Evolutionary conservation across 2,113 vertebrate species (phyloP).

Genomic region (Leucopternis melanops): DNA sequence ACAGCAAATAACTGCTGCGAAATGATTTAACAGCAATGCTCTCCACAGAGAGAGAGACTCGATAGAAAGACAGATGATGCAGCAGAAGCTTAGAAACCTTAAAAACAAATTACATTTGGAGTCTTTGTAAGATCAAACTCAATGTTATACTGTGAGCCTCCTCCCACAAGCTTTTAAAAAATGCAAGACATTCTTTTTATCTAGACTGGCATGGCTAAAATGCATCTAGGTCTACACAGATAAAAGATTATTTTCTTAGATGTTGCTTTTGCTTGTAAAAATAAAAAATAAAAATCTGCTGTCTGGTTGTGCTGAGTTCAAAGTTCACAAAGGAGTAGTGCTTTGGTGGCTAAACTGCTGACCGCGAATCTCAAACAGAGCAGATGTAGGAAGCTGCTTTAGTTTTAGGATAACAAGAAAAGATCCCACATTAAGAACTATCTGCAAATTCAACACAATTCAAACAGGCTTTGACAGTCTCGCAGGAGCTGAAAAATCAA

Average conservation of each 20-base stretch:
- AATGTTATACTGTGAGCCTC: not conserved
- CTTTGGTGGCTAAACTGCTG: not conserved
- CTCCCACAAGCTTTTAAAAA: conserved; percentile 55
- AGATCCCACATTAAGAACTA: not conserved
- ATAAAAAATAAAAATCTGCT: not conserved
- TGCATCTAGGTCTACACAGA: not conserved
- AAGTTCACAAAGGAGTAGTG: not conserved
- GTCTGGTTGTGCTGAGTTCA: not conserved
- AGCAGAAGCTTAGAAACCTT: not conserved
- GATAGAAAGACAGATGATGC: not conserved
- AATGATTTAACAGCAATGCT: not conserved
- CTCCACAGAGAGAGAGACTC: not conserved
- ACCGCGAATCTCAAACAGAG: not conserved
- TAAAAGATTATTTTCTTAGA: conserved; percentile 33
- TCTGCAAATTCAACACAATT: not conserved
- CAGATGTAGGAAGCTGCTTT: not conserved
- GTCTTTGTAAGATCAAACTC: not conserved
- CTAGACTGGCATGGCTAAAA: conserved; percentile 39
- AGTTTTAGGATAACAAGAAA: not conserved
- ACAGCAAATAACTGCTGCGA: not conserved
- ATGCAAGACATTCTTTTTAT: conserved; percentile 57
- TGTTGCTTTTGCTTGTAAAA: not conserved
- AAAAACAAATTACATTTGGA: not conserved
- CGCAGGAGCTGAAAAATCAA: not conserved
- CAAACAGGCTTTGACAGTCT: not conserved